A percentile compares a stretch with the other conserved stretches of the same genome.
These are phyloP conservation scores for Drosophila truncata DNA, from an alignment of 1,140 invertebrate species.

Conservation along the genomic window DNA sequence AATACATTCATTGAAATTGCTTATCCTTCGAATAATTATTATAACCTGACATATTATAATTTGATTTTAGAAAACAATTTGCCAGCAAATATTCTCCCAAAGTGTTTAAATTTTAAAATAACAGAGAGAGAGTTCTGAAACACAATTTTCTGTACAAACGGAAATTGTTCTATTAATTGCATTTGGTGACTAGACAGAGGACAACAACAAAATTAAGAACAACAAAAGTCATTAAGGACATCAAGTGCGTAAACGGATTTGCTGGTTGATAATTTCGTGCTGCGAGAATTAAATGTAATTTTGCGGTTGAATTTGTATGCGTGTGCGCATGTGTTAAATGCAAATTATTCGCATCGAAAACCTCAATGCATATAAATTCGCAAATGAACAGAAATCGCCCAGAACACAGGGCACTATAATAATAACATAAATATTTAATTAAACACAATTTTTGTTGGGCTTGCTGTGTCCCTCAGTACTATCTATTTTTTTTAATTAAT, in stretches of 20 bases:
- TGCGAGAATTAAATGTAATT: slow-evolving; percentile 61
- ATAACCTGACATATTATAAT: not conserved
- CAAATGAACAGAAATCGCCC: slow-evolving; percentile 39
- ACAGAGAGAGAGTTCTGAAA: not conserved
- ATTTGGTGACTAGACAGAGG: slow-evolving; percentile 31
- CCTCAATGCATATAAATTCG: slow-evolving; percentile 53
- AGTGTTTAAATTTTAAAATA: not conserved
- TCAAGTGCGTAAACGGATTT: slow-evolving; percentile 46
- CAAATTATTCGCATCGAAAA: slow-evolving; percentile 47
- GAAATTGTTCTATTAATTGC: slow-evolving; percentile 31
- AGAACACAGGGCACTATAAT: slow-evolving; percentile 29
- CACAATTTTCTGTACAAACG: not conserved
- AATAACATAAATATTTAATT: slow-evolving; percentile 76
- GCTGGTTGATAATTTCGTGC: slow-evolving; percentile 34
- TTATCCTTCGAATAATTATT: not conserved
- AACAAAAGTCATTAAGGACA: slow-evolving; percentile 46
- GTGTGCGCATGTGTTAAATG: slow-evolving; percentile 38
- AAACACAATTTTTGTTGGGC: slow-evolving; percentile 42
- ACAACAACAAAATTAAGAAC: not conserved
- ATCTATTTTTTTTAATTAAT: slow-evolving; percentile 42
- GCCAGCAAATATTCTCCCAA: not conserved
- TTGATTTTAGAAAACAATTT: slow-evolving; percentile 9
- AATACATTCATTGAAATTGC: not conserved
- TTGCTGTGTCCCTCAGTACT: slow-evolving; percentile 3
- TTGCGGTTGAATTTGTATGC: slow-evolving; percentile 48